Evolutionary conservation across 2,888 invertebrate genomes (phyloP).

Genomic region (Subacronicta megacephala): DNA sequence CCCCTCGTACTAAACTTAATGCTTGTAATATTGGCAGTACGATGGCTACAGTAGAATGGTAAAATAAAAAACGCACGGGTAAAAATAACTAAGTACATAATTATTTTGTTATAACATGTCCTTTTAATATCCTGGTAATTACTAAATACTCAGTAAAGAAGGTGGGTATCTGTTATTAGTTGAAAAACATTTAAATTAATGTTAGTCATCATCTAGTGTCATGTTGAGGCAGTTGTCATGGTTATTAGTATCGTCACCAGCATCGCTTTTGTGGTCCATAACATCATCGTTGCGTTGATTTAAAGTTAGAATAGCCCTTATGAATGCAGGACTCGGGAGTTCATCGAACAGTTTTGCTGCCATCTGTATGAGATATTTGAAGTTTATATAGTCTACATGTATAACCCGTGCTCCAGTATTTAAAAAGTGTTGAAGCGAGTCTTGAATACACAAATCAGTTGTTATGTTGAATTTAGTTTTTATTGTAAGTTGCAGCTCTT

Average conservation of each 20-base stretch:
- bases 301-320: background rate
- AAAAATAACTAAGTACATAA: too few relatives aligned
- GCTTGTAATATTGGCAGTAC: too few relatives aligned
- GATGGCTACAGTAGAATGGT: too few relatives aligned
- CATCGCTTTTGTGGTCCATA: background rate
- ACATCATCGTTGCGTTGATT: background rate
- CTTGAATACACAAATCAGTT: conserved; percentile 9
- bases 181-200: too few relatives aligned
- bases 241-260: background rate
- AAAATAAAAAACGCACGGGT: too few relatives aligned
- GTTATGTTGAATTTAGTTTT: background rate
- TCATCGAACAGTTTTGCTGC: conserved; percentile 4
- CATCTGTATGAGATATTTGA: conserved; percentile 1
- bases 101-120: background rate
- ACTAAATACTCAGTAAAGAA: too few relatives aligned
- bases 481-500: background rate
- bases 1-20: too few relatives aligned
- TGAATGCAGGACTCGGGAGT: background rate
- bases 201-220: too few relatives aligned
- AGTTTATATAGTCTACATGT: background rate
- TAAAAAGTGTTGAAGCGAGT: background rate
- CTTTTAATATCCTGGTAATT: too few relatives aligned
- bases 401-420: background rate
- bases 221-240: background rate
- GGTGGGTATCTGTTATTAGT: too few relatives aligned